Evolutionary conservation across 2,797 vertebrate genomes (phyloP).

Genomic region (Syndactyla subalaris): DNA sequence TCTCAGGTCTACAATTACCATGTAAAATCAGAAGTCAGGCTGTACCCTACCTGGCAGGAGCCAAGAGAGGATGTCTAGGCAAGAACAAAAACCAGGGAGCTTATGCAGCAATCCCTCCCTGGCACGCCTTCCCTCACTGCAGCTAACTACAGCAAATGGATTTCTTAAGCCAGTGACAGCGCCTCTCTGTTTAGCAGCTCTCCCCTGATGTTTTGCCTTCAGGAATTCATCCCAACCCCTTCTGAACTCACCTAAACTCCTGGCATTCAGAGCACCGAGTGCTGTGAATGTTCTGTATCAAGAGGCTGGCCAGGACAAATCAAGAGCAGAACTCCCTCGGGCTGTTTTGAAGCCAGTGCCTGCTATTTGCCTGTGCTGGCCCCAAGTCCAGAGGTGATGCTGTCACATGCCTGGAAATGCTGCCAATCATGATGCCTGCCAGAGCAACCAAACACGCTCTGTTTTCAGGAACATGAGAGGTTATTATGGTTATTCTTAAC

Average conservation of each 20-base stretch:
- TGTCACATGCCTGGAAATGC: not conserved
- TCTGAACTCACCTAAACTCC: not conserved
- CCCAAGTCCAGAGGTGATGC: not conserved
- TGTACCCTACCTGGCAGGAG: not conserved
- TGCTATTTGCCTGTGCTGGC: not conserved
- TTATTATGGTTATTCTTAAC: not conserved
- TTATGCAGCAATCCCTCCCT: fast-evolving
- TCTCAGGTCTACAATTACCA: not conserved
- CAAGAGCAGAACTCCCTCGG: not conserved
- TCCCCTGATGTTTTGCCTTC: fast-evolving
- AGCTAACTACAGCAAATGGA: not conserved
- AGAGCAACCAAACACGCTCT: not conserved
- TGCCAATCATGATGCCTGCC: not conserved
- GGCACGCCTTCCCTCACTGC: not conserved
- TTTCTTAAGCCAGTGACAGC: fast-evolving
- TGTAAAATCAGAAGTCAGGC: not conserved
- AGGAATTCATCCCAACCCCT: not conserved
- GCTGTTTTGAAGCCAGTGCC: not conserved
- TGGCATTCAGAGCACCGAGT: not conserved
- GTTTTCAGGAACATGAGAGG: not conserved
- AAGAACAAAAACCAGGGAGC: fast-evolving
- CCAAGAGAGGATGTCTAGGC: not conserved
- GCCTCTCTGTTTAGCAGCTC: not conserved
- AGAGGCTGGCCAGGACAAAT: not conserved
- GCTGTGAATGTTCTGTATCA: not conserved